Percentiles rank a stretch among this genome's conserved stretches.
These are phyloP conservation scores for Scaptomyza parva DNA, from an alignment of 2,888 invertebrate species.

Conservation along the genomic window DNA sequence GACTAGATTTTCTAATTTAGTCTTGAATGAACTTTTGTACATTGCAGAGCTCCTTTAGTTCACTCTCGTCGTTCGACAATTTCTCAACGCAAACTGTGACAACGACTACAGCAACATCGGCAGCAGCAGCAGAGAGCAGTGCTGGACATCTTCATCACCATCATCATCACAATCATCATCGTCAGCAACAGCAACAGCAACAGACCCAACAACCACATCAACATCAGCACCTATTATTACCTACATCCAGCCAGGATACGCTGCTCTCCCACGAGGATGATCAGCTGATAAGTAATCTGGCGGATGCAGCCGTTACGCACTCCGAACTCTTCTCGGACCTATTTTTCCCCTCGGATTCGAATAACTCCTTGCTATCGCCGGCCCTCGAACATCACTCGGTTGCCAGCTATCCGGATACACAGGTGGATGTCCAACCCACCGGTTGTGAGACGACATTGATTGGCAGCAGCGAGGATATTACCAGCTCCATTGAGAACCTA, in stretches of 20 bases:
- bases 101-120: slow-evolving; percentile 64
- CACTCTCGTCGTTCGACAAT: slow-evolving; percentile 85
- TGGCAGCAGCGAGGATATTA: slow-evolving; percentile 78
- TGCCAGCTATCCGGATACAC: slow-evolving; percentile 63
- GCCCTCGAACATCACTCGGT: slow-evolving; percentile 61
- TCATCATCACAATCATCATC: slow-evolving; percentile 51
- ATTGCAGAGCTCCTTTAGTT: slow-evolving; percentile 85
- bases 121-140: slow-evolving; percentile 51
- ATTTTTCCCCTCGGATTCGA: slow-evolving; percentile 84
- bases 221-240: slow-evolving; percentile 58
- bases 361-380: slow-evolving; percentile 82
- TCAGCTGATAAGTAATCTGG: slow-evolving; percentile 77
- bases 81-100: slow-evolving; percentile 83
- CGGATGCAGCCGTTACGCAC: slow-evolving; percentile 78
- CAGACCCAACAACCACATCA: slow-evolving; percentile 74
- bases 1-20: slow-evolving; percentile 62
- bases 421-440: slow-evolving; percentile 61
- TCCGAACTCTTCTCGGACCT: slow-evolving; percentile 83
- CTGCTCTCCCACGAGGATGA: slow-evolving; percentile 80
- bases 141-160: slow-evolving; percentile 72
- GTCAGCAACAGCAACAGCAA: slow-evolving; percentile 65
- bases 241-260: slow-evolving; percentile 50
- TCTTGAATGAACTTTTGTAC: slow-evolving; percentile 61
- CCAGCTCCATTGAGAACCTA: slow-evolving; percentile 81
- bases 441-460: slow-evolving; percentile 71